phyloP scores from a whole-genome alignment of 2,113 vertebrate species.

The Otis tarda region DNA sequence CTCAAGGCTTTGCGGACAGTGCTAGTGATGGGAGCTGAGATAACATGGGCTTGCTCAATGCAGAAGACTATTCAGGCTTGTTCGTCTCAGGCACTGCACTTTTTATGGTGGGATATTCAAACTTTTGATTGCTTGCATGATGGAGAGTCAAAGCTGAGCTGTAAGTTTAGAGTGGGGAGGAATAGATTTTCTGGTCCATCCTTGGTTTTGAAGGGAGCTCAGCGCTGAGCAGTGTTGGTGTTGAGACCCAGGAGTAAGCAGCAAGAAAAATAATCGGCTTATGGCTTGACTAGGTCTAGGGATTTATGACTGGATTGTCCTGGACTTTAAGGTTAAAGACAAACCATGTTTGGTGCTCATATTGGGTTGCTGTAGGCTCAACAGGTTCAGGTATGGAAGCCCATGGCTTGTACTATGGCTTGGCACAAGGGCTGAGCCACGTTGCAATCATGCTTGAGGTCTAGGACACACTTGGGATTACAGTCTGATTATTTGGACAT shows the following conservation, averaged over 20 bases:
- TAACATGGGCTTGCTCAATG: not conserved
- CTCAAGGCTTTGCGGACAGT: not conserved
- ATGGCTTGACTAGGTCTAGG: not conserved
- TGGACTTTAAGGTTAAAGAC: not conserved
- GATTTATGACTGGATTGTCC: not conserved
- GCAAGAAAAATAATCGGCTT: not conserved
- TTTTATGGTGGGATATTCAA: not conserved
- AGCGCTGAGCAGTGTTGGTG: not conserved
- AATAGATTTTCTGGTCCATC: not conserved
- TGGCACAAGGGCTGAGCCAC: not conserved
- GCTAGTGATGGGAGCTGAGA: not conserved
- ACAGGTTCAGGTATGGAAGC: not conserved
- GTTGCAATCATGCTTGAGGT: rapidly evolving
- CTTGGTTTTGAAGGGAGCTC: not conserved
- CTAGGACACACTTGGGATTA: not conserved
- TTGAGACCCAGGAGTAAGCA: not conserved
- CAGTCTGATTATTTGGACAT: not conserved
- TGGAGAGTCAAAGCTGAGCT: not conserved
- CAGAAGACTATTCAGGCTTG: not conserved
- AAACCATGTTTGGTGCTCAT: not conserved
- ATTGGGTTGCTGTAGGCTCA: not conserved
- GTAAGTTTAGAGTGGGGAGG: too few relatives aligned
- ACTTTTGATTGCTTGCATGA: not conserved
- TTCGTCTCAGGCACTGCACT: not conserved
- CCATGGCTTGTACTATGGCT: not conserved